phyloP scores from a whole-genome alignment of 2,797 vertebrate species.

The Rhinella marina region DNA sequence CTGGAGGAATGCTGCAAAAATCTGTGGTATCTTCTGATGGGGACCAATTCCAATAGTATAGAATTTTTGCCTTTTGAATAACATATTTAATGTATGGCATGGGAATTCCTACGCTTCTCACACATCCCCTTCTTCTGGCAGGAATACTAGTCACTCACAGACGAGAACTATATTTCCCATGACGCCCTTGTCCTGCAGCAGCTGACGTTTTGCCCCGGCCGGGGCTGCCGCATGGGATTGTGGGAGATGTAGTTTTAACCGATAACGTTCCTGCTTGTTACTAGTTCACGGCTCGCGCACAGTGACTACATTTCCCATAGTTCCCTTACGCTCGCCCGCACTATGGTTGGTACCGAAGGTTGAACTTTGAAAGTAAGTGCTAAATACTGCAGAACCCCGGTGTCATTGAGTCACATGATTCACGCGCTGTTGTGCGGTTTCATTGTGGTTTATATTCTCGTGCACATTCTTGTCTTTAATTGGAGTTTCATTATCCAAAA shows the following conservation, averaged over 20 bases:
- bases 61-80: too few relatives aligned
- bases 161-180: constrained; percentile 5
- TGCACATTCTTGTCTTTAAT: too few relatives aligned
- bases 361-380: constrained; percentile 5
- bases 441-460: too few relatives aligned
- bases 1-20: too few relatives aligned
- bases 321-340: neutral
- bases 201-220: neutral
- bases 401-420: neutral
- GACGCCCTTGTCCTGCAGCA: neutral
- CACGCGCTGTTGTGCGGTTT: neutral
- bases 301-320: constrained; percentile 35
- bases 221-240: neutral
- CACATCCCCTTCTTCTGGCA: too few relatives aligned
- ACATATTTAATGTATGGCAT: too few relatives aligned
- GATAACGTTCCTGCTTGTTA: too few relatives aligned
- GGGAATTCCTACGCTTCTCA: too few relatives aligned
- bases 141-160: neutral
- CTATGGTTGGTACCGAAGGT: neutral
- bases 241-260: constrained; percentile 29
- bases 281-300: neutral
- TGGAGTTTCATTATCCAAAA: neutral
- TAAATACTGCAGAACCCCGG: neutral
- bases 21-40: too few relatives aligned
- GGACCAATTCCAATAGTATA: too few relatives aligned